Evolutionary conservation across 2,797 vertebrate genomes (phyloP).

Genomic region (Leptodactylus fallax): DNA sequence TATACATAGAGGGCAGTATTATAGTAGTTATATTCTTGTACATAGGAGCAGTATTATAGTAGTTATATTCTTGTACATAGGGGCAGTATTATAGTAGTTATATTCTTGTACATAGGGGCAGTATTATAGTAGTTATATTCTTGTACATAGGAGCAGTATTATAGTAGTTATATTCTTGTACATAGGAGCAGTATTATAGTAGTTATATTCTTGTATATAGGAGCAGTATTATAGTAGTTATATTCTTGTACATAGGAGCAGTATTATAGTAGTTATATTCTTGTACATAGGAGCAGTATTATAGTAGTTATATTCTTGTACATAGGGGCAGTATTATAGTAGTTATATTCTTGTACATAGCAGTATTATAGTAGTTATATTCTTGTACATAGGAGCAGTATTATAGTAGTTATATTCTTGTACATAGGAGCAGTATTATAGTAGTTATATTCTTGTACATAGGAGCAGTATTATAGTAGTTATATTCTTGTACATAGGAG

Average conservation of each 20-base stretch:
- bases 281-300: neutral
- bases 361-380: too few relatives aligned
- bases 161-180: slow-evolving; percentile 18
- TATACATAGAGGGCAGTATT: neutral
- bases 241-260: neutral
- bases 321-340: neutral
- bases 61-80: slow-evolving; percentile 6
- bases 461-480: too few relatives aligned
- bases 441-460: too few relatives aligned
- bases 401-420: too few relatives aligned
- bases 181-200: neutral
- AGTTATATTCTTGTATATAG: slow-evolving; percentile 13
- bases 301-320: slow-evolving; percentile 6
- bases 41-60: slow-evolving; percentile 6
- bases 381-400: too few relatives aligned
- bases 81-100: neutral
- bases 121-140: slow-evolving; percentile 6
- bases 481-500: too few relatives aligned
- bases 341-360: slow-evolving; percentile 2
- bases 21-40: slow-evolving; percentile 16
- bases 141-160: neutral
- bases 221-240: slow-evolving; percentile 7
- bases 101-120: neutral
- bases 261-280: neutral
- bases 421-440: too few relatives aligned